Base-by-base conservation (phyloP, 2,888 invertebrate species). In the Rhabditoides inermis region DNA sequence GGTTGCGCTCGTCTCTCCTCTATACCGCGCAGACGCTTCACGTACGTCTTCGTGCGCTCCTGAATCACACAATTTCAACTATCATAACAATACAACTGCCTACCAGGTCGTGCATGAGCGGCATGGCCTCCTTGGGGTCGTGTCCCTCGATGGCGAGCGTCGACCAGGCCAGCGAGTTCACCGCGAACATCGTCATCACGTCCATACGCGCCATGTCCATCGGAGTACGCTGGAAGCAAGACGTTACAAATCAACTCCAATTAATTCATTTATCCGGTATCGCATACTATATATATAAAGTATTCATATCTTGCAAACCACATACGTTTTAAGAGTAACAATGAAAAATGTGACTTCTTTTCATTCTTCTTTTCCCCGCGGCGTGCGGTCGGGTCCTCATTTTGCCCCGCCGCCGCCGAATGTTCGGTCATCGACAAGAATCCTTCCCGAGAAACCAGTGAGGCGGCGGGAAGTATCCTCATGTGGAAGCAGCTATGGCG, bases 91-190 rank as follows among this genome's bases (percentile, higher is more conserved):
- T 25, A 44, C 20, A 30, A 36, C 20, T 22, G 41, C 56, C 45
- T 49, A 69, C 79, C 61, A 84, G 69, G 74, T 84, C 83, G 53
- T 78, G 77, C 75, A 83, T 83, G 1, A 84, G 78, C 45, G 78
- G 40, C 27, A 35, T 78, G 71, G 82, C 82, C 57, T 80, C 81
- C 52, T 82, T 82, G 15, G 59, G 56, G 28, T 56, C 49, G 12
- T 54, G 45, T 26, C 59, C 59, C 26, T 49, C 45, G 18, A 54
- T 41, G 7, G 51, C 41, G 28, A 54, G 45, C 20, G 46, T 48
- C 6, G 51, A 77, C 86, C 86, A 88, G 73, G 84, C 85, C 15
- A 87, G 78, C 0, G 86, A 85, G 77, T 86, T 87, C 28, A 86
- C 77, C 2, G 84, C 80, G 70, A 83, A 86, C 0, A 82, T 81